Conservation (phyloP, 2,113 vertebrate species). For the Proteles cristata region DNA sequence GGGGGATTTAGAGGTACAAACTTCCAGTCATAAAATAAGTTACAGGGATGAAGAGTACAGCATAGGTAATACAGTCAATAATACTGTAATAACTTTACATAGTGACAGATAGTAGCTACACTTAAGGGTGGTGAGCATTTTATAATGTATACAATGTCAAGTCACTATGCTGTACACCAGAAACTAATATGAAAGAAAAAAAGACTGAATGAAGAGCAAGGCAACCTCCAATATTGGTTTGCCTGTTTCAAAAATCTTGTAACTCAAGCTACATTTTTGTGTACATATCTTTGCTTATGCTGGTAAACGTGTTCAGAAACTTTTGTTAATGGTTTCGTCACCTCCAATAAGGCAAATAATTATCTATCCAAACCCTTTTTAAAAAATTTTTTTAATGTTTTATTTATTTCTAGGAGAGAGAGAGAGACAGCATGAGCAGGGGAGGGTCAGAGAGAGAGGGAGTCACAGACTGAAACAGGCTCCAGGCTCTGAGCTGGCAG, state of each 20-base stretch:
- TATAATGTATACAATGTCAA: background rate
- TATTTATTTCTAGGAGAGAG: too few species aligned
- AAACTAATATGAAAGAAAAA: background rate
- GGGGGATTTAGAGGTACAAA: background rate
- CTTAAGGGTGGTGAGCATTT: background rate
- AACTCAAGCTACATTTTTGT: slow-evolving; percentile 41
- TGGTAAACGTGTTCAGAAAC: background rate
- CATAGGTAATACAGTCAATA: background rate
- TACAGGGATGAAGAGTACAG: background rate
- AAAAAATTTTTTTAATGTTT: too few species aligned
- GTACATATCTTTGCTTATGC: slow-evolving; percentile 7
- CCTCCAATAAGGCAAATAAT: background rate
- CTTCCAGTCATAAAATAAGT: background rate
- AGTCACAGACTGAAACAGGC: too few species aligned
- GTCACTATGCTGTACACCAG: background rate
- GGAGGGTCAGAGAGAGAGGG: too few species aligned
- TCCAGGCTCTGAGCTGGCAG: too few species aligned
- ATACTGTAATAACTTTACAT: background rate
- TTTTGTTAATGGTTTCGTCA: background rate
- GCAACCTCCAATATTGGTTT: background rate
- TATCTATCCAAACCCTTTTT: background rate
- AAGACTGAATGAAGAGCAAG: background rate
- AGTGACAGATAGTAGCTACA: background rate
- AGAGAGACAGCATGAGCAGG: too few species aligned
- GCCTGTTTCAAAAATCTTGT: background rate